Conservation (phyloP, 2,113 vertebrate species). For the Piliocolobus tephrosceles region DNA sequence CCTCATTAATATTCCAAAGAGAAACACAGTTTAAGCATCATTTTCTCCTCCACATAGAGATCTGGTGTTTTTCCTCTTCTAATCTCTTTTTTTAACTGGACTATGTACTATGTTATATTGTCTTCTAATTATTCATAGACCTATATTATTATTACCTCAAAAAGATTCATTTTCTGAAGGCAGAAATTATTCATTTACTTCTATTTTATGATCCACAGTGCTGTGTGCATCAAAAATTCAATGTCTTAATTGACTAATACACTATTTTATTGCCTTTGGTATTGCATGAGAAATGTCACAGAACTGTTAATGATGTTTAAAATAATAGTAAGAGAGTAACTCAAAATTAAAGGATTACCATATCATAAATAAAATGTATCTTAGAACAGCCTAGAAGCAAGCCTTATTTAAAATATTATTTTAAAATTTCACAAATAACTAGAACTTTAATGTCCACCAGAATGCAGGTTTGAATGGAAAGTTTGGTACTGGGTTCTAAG, state of each 20-base stretch:
- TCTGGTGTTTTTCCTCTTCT: neutral
- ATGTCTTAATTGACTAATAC: neutral
- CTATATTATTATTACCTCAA: neutral
- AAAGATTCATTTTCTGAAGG: constrained; percentile 22
- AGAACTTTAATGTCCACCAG: constrained; percentile 26
- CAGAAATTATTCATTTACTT: neutral
- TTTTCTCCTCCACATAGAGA: neutral
- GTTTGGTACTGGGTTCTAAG: neutral
- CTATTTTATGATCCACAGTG: neutral
- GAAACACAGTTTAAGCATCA: neutral
- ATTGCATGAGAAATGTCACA: neutral
- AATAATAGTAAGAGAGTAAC: neutral
- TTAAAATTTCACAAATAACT: constrained; percentile 47
- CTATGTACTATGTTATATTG: neutral
- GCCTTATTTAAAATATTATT: constrained; percentile 15
- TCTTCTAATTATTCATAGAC: neutral
- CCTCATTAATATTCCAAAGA: neutral
- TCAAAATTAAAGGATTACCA: neutral
- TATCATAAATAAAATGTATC: neutral
- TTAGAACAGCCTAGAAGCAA: constrained; percentile 5
- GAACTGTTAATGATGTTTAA: neutral
- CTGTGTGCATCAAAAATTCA: neutral
- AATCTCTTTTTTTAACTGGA: neutral
- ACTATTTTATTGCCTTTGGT: neutral
- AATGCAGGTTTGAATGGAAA: constrained; percentile 28